Evolutionary conservation across 2,797 vertebrate genomes (phyloP), one percentile per base, ranked within the genome.

Genomic region (Adrianichthys oophorus): DNA sequence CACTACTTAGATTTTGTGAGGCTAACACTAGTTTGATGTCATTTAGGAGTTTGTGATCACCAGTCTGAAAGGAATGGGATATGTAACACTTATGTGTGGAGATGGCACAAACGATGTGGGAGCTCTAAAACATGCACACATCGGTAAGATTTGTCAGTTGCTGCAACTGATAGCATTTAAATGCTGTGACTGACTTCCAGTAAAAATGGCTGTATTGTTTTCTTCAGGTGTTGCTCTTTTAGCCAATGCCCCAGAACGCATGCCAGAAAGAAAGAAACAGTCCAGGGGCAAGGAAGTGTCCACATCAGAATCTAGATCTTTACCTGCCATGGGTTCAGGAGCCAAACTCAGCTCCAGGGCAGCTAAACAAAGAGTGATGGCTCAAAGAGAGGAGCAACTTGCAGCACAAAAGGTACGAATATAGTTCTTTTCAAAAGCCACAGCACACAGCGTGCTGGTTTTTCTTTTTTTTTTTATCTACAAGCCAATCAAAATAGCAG

Each of bases 91-190:
- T 44, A 99, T 98, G 97, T 99, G 97, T 0, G 97, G 97, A 0
- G 97, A 99, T 0, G 97, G 97, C n/a, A 99, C 97, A 62, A 99
- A 99, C 52, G 97, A 98, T 0, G 96, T 99, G 0, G 97, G 97
- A 3, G 97, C 97, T 4, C 92, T 99, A 64, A 98, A 98, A 82
- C 97, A 99, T 0, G 97, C 97, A 0, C 96, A 98, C 0, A 95
- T 99, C 74, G 97, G 97, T 98, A 82, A 92, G 92, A 40, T 16
- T 65, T 41, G 29, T 17, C 24, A 48, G 23, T 7, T 3, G 10
- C 32, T 37, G 10, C 10, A 37, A 4, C 48, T 21, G 4, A 44
- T 48, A 48, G 4, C 5, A 40, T 12, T 10, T 1, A 58, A 7
- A 56, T 6, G 15, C 6, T 7, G 6, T 47, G 2, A 44, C 10